Percentiles rank a stretch among this genome's conserved stretches.
phyloP scores from a whole-genome alignment of 1,140 invertebrate genomes.

The fruit fly (Drosophila melanogaster) region DNA sequence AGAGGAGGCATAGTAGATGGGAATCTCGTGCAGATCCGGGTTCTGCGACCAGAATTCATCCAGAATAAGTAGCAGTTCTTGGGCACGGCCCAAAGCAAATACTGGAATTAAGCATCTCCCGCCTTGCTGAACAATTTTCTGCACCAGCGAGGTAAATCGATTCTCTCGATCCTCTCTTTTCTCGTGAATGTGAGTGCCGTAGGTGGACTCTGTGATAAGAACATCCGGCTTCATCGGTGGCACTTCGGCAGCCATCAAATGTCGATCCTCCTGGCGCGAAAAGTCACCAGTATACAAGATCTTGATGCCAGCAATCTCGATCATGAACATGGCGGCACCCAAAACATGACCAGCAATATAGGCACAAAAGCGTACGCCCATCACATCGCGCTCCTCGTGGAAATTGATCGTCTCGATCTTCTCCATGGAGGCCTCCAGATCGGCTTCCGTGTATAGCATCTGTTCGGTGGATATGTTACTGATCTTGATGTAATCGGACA shows the following conservation, averaged over 20 bases:
- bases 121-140: conserved; percentile 97
- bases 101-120: conserved; percentile 99
- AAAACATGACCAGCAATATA: conserved; percentile 99
- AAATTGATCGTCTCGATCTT: conserved; percentile 99
- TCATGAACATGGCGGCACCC: conserved; percentile 99
- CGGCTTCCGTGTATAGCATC: conserved; percentile 98
- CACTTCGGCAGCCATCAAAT: conserved; percentile 99
- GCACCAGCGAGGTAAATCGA: conserved; percentile 96
- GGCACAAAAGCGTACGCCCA: conserved; percentile 98
- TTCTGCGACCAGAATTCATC: conserved; percentile 99
- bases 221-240: conserved; percentile 98
- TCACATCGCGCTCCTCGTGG: conserved; percentile 98
- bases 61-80: conserved; percentile 97
- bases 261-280: conserved; percentile 98
- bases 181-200: conserved; percentile 99
- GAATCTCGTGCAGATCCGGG: conserved; percentile 99
- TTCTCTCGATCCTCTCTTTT: conserved; percentile 98
- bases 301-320: conserved; percentile 99
- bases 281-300: conserved; percentile 99
- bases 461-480: conserved; percentile 98
- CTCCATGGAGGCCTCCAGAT: conserved; percentile 98
- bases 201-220: conserved; percentile 99
- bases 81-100: conserved; percentile 98
- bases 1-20: conserved; percentile 99
- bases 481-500: conserved; percentile 99